Evolutionary conservation across 2,888 invertebrate species (phyloP).

Genomic region (Chaitophorus viminalis): DNA sequence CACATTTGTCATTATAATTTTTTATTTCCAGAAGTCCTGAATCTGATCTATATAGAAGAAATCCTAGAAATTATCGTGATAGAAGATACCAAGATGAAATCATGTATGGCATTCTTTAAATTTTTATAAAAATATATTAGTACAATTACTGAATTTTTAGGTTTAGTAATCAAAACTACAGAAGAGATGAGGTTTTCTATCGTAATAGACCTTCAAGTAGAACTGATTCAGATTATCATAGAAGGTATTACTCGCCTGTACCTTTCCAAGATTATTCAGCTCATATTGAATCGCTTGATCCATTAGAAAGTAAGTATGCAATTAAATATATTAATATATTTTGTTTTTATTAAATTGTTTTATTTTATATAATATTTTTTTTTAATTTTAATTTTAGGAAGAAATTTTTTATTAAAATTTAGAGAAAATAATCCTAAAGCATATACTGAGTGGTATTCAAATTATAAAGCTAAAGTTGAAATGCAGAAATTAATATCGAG

Average conservation of each 20-base stretch:
- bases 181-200: constrained; percentile 38
- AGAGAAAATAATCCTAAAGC: constrained; percentile 76
- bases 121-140: not conserved
- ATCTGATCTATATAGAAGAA: constrained; percentile 47
- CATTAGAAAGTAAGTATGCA: constrained; percentile 51
- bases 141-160: not conserved
- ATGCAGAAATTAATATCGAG: constrained; percentile 55
- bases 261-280: constrained; percentile 54
- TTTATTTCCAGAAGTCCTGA: constrained; percentile 47
- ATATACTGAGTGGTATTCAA: constrained; percentile 82
- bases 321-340: not conserved
- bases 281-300: constrained; percentile 56
- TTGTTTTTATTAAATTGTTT: not conserved
- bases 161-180: constrained; percentile 32
- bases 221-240: constrained; percentile 65
- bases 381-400: constrained; percentile 10
- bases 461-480: constrained; percentile 68
- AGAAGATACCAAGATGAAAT: constrained; percentile 52
- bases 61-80: constrained; percentile 40
- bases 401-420: constrained; percentile 51
- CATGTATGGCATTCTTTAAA: not conserved
- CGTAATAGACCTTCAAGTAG: constrained; percentile 65
- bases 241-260: constrained; percentile 53
- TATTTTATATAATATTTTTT: not conserved
- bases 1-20: not conserved